These are phyloP conservation scores for Syngnathoides biaculeatus DNA, from an alignment of 2,113 vertebrate species.

Conservation along the genomic window DNA sequence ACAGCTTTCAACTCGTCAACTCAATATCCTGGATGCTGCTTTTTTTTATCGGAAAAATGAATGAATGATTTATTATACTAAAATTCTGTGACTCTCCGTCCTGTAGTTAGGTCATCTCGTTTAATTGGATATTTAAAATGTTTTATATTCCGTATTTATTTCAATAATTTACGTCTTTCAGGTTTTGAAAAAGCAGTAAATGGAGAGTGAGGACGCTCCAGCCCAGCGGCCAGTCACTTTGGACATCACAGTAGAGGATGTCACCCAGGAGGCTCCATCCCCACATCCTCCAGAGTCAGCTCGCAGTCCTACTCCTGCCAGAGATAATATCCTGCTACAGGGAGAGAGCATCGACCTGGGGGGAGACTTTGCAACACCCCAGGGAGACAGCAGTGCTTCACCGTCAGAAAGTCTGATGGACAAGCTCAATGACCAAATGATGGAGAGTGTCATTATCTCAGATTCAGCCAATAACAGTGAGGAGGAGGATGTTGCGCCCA, in stretches of 20 bases:
- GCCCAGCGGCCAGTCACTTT: constrained; percentile 69
- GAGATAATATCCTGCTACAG: constrained; percentile 68
- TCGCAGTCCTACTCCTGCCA: constrained; percentile 20
- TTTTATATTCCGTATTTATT: not conserved
- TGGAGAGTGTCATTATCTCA: constrained; percentile 98
- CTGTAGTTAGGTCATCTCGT: not conserved
- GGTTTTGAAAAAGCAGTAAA: constrained; percentile 33
- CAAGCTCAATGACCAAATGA: constrained; percentile 92
- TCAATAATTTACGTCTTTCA: not conserved
- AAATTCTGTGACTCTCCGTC: not conserved
- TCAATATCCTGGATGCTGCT: too few relatives aligned
- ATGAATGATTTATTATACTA: not conserved
- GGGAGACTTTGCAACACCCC: constrained; percentile 80
- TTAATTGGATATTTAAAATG: too few relatives aligned
- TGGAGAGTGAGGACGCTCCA: constrained; percentile 75
- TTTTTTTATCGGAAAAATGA: not conserved
- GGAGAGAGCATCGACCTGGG: constrained; percentile 90
- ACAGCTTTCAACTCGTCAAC: not conserved
- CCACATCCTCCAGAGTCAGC: constrained; percentile 15
- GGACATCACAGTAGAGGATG: constrained; percentile 46
- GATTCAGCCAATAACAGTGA: constrained; percentile 95
- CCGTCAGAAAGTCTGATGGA: constrained; percentile 80
- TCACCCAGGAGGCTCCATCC: constrained; percentile 7
- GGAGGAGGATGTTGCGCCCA: constrained; percentile 85
- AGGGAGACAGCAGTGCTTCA: constrained; percentile 73